Base-by-base conservation (phyloP, 2,797 vertebrate species). In the Dromococcyx pavoninus region DNA sequence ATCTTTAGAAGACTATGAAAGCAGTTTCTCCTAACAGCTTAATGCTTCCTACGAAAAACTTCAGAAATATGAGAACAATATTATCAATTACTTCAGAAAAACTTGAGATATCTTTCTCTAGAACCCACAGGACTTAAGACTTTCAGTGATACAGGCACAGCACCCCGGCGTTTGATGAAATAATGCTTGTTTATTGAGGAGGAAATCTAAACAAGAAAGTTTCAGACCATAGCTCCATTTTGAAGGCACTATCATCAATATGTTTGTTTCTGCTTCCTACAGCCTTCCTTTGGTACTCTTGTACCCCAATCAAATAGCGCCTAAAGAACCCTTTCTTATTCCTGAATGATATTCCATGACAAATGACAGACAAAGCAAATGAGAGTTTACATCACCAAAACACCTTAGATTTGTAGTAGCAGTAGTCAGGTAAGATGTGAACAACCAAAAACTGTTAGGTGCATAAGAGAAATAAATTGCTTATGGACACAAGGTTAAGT, bases 191-290 rank as follows among this genome's bases (percentile, higher is more conserved):
- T 35, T 44, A 7, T 4, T 51, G 46, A 72, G 30, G 8, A 81
- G 32, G 30, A 84, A 79, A 82, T 5, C 8, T 56, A 46, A 75
- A 66, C 11, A 15, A 76, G 10, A 48, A 67, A 35, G 12, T 27
- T 48, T n/a, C 39, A 77, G 56, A 21, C 8, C 62, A 9, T 11
- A 9, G 24, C n/a, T 79, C 44, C 3, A n/a, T 50, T 79, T 72
- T 23, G 27, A 39, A 35, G 33, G 28, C 6, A 3, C 0, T 1
- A 10, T 13, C 50, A 58, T n/a, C 46, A 65, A 2, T 37, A 22
- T 10, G 6, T 9, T 71, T 53, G 5, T 21, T 80, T 60, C 57
- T 91, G 39, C 32, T 79, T 58, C 56, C 67, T 62, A 53, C 12
- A 32, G 9, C 21, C 5, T 33, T 41, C 18, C 58, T 41, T 86